Conservation (phyloP, 2,113 vertebrate genomes). For the Mustela lutreola region DNA sequence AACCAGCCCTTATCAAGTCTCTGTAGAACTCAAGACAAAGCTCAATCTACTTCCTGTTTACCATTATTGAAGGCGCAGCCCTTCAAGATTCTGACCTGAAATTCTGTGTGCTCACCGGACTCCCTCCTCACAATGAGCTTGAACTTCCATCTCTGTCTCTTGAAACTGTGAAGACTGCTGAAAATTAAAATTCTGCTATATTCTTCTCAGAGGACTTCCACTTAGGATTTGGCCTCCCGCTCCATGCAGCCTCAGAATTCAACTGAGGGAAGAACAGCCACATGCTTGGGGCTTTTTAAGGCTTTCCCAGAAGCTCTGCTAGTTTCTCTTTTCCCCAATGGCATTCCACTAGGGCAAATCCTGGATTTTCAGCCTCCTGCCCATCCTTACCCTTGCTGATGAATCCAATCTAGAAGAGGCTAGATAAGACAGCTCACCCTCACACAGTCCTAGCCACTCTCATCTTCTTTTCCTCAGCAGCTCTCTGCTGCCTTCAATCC, state of each 20-base stretch:
- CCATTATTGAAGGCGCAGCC: not conserved
- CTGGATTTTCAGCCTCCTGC: not conserved
- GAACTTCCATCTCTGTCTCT: not conserved
- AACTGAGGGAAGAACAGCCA: not conserved
- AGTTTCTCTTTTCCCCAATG: not conserved
- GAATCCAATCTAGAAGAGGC: not conserved
- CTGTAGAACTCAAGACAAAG: not conserved
- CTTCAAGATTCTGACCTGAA: not conserved
- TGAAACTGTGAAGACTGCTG: not conserved
- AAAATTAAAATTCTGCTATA: not conserved
- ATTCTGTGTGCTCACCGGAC: not conserved
- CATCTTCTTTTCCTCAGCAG: not conserved
- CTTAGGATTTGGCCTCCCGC: not conserved
- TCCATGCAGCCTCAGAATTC: not conserved
- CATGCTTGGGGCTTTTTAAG: not conserved
- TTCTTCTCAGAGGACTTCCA: not conserved
- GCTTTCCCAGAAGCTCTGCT: not conserved
- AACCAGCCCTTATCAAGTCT: not conserved
- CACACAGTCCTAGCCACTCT: not conserved
- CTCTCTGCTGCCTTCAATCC: not conserved
- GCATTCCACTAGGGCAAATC: not conserved
- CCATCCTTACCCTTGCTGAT: not conserved
- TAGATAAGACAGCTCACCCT: not conserved
- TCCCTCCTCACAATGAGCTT: not conserved
- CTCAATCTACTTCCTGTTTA: not conserved